Conservation (phyloP, 1,140 invertebrate genomes). For the Brachionus calyciflorus region DNA sequence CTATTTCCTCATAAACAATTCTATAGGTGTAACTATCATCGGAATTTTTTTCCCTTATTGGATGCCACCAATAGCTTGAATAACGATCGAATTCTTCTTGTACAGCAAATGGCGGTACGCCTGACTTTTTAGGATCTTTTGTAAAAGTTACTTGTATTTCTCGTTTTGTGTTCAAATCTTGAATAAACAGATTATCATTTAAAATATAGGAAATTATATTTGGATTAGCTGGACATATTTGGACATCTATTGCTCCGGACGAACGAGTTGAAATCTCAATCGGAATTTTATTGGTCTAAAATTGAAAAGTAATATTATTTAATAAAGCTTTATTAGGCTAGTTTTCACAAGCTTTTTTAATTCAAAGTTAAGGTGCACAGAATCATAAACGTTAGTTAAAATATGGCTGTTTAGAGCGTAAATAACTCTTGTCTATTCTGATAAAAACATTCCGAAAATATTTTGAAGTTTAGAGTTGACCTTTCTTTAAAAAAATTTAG, state of each 20-base stretch:
- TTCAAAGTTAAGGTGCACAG: too few relatives aligned
- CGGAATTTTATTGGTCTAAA: not conserved
- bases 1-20: conserved; percentile 92
- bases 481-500: too few relatives aligned
- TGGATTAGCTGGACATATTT: conserved; percentile 33
- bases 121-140: conserved; percentile 61
- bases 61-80: conserved; percentile 96
- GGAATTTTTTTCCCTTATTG: conserved; percentile 56
- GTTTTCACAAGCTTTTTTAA: too few relatives aligned
- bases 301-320: too few relatives aligned
- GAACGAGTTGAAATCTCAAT: not conserved
- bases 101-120: conserved; percentile 91
- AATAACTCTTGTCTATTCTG: too few relatives aligned
- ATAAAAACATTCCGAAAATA: too few relatives aligned
- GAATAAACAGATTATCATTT: conserved; percentile 33
- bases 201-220: conserved; percentile 15
- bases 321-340: too few relatives aligned
- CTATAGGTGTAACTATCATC: conserved; percentile 69
- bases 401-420: too few relatives aligned
- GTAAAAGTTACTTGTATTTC: conserved; percentile 17
- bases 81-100: conserved; percentile 96
- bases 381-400: too few relatives aligned
- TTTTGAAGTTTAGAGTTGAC: too few relatives aligned
- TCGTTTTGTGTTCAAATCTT: conserved; percentile 24
- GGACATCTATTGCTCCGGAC: conserved; percentile 21